Conservation (phyloP, 2,797 vertebrate genomes). For the Vipera latastei region DNA sequence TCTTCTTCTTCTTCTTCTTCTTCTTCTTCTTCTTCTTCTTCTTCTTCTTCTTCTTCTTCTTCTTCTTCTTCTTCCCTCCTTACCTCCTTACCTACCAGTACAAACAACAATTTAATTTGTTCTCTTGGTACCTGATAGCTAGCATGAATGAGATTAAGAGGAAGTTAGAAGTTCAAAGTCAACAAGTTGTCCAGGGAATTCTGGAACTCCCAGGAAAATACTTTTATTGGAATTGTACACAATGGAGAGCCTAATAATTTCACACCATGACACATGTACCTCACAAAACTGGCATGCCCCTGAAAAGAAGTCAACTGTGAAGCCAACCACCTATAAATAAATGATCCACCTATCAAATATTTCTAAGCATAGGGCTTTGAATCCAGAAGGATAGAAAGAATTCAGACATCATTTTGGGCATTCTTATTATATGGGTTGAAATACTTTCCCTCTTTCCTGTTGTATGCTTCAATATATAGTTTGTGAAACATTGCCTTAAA, state of each 20-base stretch:
- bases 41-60: not conserved
- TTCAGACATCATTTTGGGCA: not conserved
- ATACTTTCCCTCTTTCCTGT: not conserved
- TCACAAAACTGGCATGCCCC: not conserved
- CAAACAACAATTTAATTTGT: not conserved
- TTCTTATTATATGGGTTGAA: not conserved
- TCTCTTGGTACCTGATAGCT: not conserved
- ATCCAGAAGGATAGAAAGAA: not conserved
- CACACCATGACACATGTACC: not conserved
- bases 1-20: not conserved
- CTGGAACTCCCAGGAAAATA: not conserved
- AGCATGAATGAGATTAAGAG: not conserved
- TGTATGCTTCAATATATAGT: not conserved
- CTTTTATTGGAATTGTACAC: not conserved
- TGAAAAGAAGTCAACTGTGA: not conserved
- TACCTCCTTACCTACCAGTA: not conserved
- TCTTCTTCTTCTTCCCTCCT: not conserved
- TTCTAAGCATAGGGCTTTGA: not conserved
- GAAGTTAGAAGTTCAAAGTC: not conserved
- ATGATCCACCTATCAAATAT: not conserved
- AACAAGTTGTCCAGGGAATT: not conserved
- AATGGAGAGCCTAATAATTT: not conserved
- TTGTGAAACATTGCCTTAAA: not conserved
- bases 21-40: no score
- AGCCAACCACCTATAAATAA: not conserved